phyloP scores from a whole-genome alignment of 2,113 vertebrate genomes.

The Apodemus speciosus region DNA sequence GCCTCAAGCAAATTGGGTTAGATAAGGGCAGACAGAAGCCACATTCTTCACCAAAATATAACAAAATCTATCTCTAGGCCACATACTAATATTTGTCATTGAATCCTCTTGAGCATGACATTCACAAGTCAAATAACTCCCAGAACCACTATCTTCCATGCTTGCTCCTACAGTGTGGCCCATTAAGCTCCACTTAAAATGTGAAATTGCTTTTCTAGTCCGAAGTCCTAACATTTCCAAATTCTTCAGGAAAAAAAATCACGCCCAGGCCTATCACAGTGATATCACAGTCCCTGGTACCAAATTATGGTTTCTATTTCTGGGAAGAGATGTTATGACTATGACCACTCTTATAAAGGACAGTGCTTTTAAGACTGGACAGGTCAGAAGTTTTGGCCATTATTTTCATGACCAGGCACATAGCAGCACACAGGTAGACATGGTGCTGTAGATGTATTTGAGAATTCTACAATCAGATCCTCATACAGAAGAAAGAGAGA shows the following conservation, averaged over 20 bases:
- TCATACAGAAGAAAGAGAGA: background rate
- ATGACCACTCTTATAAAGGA: background rate
- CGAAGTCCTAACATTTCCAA: background rate
- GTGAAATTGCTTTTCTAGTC: background rate
- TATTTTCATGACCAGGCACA: background rate
- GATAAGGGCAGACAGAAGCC: background rate
- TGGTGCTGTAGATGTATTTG: background rate
- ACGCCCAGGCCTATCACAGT: background rate
- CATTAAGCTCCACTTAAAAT: background rate
- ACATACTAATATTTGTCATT: background rate
- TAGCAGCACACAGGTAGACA: background rate
- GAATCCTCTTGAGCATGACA: background rate
- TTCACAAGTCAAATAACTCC: background rate
- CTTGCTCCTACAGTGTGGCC: background rate
- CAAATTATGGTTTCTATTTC: background rate
- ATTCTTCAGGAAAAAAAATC: background rate
- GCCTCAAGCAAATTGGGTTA: too few species aligned
- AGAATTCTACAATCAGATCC: background rate
- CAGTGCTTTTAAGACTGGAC: background rate
- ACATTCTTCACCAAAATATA: background rate
- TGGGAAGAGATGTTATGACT: background rate
- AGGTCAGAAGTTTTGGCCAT: background rate
- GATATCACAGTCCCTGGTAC: background rate
- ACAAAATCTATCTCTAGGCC: background rate
- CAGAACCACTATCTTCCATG: background rate